A percentile compares a stretch with the other conserved stretches of the same genome.
Conservation (phyloP, 2,888 invertebrate genomes). For the Hipparchia semele region DNA sequence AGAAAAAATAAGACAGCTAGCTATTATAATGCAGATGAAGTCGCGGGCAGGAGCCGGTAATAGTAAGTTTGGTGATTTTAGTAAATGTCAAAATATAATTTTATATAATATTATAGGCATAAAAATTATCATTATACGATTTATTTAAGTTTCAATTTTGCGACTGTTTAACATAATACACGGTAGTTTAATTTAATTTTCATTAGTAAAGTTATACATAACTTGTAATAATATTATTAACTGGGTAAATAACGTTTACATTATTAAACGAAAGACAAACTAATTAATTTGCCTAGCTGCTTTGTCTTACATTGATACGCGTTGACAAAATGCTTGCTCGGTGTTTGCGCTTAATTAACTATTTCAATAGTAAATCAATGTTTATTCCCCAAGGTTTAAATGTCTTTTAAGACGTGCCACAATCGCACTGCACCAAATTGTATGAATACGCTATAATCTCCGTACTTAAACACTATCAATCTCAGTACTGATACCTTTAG, state of each 20-base stretch:
- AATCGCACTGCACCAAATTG: too few relatives aligned
- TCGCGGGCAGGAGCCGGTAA: too few relatives aligned
- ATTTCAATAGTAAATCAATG: conserved; percentile 48
- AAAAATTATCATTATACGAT: not conserved
- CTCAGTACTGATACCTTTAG: too few relatives aligned
- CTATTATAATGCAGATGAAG: too few relatives aligned
- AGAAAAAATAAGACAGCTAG: too few relatives aligned
- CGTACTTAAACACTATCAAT: too few relatives aligned
- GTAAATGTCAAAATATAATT: too few relatives aligned
- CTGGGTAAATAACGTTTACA: conserved; percentile 9
- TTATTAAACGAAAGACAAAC: conserved; percentile 22
- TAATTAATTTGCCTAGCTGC: conserved; percentile 27
- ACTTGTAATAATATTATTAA: conserved; percentile 8
- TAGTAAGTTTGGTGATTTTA: too few relatives aligned
- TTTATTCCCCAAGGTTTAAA: conserved; percentile 39
- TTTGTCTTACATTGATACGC: conserved; percentile 30
- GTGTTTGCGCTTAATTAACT: conserved; percentile 61
- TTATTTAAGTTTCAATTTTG: conserved; percentile 4
- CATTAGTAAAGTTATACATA: conserved; percentile 14
- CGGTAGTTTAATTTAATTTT: conserved; percentile 3
- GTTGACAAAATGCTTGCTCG: conserved; percentile 42
- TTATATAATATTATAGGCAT: not conserved
- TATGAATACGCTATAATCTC: too few relatives aligned
- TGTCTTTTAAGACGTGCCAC: not conserved
- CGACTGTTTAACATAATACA: not conserved